Conservation (phyloP, 1,140 invertebrate genomes). For the Eurosta solidaginis region DNA sequence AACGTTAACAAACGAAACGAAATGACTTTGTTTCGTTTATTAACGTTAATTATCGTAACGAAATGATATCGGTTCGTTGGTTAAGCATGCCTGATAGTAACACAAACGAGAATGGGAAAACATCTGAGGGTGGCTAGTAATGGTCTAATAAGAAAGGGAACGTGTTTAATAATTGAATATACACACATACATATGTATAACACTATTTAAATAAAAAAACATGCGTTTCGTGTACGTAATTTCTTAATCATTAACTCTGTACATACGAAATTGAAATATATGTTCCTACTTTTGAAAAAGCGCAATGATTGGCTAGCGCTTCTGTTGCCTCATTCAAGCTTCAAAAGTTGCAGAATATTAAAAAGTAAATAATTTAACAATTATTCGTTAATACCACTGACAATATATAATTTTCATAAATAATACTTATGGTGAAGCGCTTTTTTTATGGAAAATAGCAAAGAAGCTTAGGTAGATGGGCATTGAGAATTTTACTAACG, state of each 20-base stretch:
- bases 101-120: not conserved
- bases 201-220: not conserved
- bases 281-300: no score
- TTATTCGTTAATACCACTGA: not conserved
- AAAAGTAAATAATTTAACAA: slow-evolving; percentile 22
- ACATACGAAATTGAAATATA: no score
- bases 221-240: not conserved
- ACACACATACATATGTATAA: no score
- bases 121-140: not conserved
- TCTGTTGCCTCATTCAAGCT: not conserved
- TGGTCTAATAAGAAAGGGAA: not conserved
- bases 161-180: not conserved
- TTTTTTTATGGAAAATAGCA: not conserved
- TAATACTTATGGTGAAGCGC: not conserved
- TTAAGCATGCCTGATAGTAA: no score
- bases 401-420: slow-evolving; percentile 22
- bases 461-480: not conserved
- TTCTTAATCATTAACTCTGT: not conserved
- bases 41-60: no score
- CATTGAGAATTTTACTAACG: not conserved
- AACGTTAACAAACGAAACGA: no score
- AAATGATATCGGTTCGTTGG: no score
- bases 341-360: slow-evolving; percentile 3
- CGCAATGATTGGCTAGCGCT: not conserved
- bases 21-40: no score